Evolutionary conservation across 2,888 invertebrate genomes (phyloP).

Genomic region (Tenthredo livida): DNA sequence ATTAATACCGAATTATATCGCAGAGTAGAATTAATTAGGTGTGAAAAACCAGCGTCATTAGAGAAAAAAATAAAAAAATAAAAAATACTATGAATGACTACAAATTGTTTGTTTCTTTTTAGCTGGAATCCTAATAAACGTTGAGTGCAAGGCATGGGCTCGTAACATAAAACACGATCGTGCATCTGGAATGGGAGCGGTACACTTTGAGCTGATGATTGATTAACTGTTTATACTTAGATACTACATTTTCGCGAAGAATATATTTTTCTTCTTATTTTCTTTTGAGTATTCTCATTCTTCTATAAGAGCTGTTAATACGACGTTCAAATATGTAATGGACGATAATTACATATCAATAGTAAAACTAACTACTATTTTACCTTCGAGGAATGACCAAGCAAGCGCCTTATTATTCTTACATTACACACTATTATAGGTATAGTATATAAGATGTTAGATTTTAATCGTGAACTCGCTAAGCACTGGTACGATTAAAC

Average conservation of each 20-base stretch:
- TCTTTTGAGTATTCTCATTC: background rate
- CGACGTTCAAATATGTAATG: background rate
- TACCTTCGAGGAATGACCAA: background rate
- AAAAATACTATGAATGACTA: background rate
- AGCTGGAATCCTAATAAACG: slow-evolving; percentile 83
- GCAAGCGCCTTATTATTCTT: background rate
- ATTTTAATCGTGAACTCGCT: slow-evolving; percentile 9
- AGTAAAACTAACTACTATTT: background rate
- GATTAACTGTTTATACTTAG: slow-evolving; percentile 65
- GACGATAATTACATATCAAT: background rate
- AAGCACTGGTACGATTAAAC: slow-evolving; percentile 5
- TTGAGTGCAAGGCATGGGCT: slow-evolving; percentile 88
- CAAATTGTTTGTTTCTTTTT: slow-evolving; percentile 66
- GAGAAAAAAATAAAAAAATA: too few relatives aligned
- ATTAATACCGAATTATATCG: too few relatives aligned
- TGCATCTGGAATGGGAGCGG: slow-evolving; percentile 84
- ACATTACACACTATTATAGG: background rate
- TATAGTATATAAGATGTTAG: background rate
- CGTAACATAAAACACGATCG: slow-evolving; percentile 85
- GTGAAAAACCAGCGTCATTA: too few relatives aligned
- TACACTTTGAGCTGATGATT: slow-evolving; percentile 87
- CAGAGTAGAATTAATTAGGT: too few relatives aligned
- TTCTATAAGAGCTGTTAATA: background rate
- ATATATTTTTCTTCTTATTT: slow-evolving; percentile 4
- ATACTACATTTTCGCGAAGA: background rate